These are phyloP conservation scores for Caenorhabditis panamensis DNA, from an alignment of 2,888 invertebrate species.

Conservation along the genomic window DNA sequence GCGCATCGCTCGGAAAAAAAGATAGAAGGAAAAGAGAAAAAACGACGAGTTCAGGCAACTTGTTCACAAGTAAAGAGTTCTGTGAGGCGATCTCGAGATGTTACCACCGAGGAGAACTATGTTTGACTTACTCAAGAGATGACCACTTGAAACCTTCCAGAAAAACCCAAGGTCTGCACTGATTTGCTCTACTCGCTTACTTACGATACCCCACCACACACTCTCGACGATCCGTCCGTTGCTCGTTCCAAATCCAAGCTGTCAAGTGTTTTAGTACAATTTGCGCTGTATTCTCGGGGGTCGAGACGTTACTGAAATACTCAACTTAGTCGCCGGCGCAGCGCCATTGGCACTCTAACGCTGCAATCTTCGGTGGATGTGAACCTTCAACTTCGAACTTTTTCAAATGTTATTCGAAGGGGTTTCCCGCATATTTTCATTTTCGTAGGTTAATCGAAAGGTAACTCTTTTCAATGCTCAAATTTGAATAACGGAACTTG, in stretches of 20 bases:
- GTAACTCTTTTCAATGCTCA: no score
- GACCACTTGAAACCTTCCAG: slow-evolving; percentile 64
- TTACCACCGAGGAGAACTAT: slow-evolving; percentile 55
- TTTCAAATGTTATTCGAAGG: not conserved
- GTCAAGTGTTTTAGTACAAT: slow-evolving; percentile 59
- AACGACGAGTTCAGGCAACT: slow-evolving; percentile 49
- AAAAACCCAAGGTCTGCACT: slow-evolving; percentile 31
- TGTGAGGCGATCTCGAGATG: slow-evolving; percentile 47
- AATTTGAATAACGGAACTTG: no score
- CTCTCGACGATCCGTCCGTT: slow-evolving; percentile 20
- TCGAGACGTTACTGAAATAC: slow-evolving; percentile 42
- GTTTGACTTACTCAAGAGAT: slow-evolving; percentile 65
- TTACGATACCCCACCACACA: slow-evolving; percentile 38
- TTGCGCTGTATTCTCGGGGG: slow-evolving; percentile 40
- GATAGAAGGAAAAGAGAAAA: slow-evolving; percentile 10
- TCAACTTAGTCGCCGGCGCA: not conserved
- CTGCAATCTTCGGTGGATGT: not conserved
- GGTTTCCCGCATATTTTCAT: no score
- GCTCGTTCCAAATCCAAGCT: slow-evolving; percentile 53
- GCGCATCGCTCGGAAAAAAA: slow-evolving; percentile 11
- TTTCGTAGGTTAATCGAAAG: slow-evolving; percentile 5
- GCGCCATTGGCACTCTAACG: slow-evolving; percentile 13
- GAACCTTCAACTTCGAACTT: slow-evolving; percentile 10
- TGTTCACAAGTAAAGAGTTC: slow-evolving; percentile 61
- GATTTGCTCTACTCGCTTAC: slow-evolving; percentile 24